phyloP scores from a whole-genome alignment of 1,140 invertebrate genomes.

The Leptopilina clavipes region DNA sequence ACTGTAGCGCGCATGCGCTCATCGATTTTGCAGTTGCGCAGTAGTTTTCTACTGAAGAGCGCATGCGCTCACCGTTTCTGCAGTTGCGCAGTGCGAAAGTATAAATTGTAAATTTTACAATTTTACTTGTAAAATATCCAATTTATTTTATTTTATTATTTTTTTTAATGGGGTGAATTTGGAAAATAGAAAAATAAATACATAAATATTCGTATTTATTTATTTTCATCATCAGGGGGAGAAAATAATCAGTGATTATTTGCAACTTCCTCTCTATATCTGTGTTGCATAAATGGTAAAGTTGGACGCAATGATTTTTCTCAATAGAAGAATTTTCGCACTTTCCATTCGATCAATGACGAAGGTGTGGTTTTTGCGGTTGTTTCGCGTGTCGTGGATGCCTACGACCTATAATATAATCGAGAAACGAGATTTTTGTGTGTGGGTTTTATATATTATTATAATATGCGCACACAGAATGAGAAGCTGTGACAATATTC shows the following conservation, averaged over 20 bases:
- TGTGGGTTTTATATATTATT: conserved; percentile 38
- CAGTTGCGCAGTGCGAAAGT: too few relatives aligned
- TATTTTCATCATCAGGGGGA: background rate
- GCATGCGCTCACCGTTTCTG: too few relatives aligned
- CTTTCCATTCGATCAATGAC: conserved; percentile 23
- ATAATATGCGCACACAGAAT: conserved; percentile 29
- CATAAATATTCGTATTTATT: background rate
- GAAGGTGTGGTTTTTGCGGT: conserved; percentile 55
- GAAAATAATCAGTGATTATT: background rate
- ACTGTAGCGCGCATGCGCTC: too few relatives aligned
- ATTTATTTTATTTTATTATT: too few relatives aligned
- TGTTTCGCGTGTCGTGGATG: conserved; percentile 50
- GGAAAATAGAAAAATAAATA: too few relatives aligned
- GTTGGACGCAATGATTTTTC: background rate
- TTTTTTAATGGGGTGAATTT: too few relatives aligned
- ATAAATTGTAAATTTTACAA: too few relatives aligned
- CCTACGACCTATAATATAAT: conserved; percentile 43
- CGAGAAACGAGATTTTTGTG: background rate
- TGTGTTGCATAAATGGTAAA: conserved; percentile 10
- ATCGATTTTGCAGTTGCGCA: too few relatives aligned
- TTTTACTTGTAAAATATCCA: too few relatives aligned
- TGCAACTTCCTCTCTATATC: background rate
- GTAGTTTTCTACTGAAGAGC: too few relatives aligned
- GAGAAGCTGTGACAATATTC: conserved; percentile 39
- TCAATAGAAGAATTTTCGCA: conserved; percentile 23